Base-by-base conservation (phyloP, 1,140 invertebrate species). In the Papilio machaon region DNA sequence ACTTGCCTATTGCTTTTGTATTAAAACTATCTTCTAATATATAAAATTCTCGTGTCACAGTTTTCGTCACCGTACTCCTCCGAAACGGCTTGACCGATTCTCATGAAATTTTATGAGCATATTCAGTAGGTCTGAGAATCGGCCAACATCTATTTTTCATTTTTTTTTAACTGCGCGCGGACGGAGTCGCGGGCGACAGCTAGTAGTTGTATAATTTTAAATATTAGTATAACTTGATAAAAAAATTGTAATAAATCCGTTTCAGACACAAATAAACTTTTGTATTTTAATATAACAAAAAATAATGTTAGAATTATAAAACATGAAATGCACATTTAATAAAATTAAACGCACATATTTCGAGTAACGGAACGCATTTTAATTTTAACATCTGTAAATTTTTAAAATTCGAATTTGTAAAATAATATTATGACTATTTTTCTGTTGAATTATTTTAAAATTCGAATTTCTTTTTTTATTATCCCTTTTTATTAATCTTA, bases 341-440 rank as follows among this genome's bases (percentile, higher is more conserved):
- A 11, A 19, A 73, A 76, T 80, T 54, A 52, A 79, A 81, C 7
- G n/a, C n/a, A 3, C n/a, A 60, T 64, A 30, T 64, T 30, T 30
- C 60, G 60, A 23, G 19, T 11, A 80, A 80, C 80, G 80, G 82
- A 80, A 81, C 79, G 67, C 74, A 79, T 80, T 80, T 58, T 76
- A 70, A 75, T 73, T 79, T 80, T 54, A 49, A 11, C 46, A 75
- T 75, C 17, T 75, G 23, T 52, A 30, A 23, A 75, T 75, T 75
- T 64, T 64, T 30, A 30, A 64, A 64, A 30, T 64, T 64, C 10
- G 10, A 64, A 64, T 30, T 58, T 58, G n/a, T 8, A 17, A 58
- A 58, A 47, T n/a, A 15, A 1, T 30, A 73, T 70, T 15, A 73
- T 5, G 15, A 67, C 2, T 79, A 54, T 82, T 46, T 64, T 81